These are phyloP conservation scores for Halichoeres trimaculatus DNA, from an alignment of 2,113 vertebrate genomes.

Conservation along the genomic window DNA sequence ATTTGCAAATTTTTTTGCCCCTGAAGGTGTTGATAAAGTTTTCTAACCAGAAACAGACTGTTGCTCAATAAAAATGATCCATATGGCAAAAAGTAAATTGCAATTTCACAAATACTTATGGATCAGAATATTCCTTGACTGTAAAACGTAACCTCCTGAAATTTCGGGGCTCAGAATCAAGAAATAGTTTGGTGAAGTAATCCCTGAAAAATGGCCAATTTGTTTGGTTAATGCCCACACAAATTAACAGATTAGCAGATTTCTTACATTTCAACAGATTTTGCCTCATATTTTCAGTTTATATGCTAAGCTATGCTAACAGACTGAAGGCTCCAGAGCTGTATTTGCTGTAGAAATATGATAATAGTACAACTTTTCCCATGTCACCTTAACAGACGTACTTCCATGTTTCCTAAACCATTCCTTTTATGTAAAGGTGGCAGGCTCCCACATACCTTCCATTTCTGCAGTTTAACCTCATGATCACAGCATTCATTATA, in stretches of 20 bases:
- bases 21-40: too few relatives aligned
- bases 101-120: neutral
- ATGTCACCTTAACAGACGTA: neutral
- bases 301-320: neutral
- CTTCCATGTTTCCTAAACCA: slow-evolving; percentile 19
- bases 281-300: neutral
- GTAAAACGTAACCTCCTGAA: neutral
- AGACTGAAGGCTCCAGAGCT: neutral
- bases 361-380: neutral
- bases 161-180: neutral
- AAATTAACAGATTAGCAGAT: neutral
- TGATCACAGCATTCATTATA: slow-evolving; percentile 13
- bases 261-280: neutral
- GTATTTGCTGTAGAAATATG: slow-evolving; percentile 9
- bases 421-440: slow-evolving; percentile 22
- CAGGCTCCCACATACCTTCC: slow-evolving; percentile 15
- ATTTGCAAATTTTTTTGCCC: too few relatives aligned
- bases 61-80: too few relatives aligned
- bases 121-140: neutral
- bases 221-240: neutral
- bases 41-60: too few relatives aligned
- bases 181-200: neutral
- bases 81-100: neutral
- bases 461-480: slow-evolving; percentile 28
- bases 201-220: neutral